Evolutionary conservation across 2,888 invertebrate genomes (phyloP), one percentile per base, ranked within the genome.

Genomic region (Pocota personata): DNA sequence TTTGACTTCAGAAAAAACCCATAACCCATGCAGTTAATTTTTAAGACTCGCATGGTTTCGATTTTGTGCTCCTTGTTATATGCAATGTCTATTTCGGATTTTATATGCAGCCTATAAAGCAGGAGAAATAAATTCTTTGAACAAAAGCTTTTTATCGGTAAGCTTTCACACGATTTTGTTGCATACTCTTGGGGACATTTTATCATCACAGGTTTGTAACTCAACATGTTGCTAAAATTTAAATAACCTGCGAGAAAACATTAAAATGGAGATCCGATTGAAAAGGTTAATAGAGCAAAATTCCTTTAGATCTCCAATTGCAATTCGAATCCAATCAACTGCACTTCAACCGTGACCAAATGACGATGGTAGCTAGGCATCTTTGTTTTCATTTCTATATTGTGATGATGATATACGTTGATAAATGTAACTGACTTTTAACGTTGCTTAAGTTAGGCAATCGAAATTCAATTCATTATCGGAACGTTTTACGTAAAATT

Each of bases 221-320:
- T 10, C 64, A 64, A 43, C 50, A 24, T 43, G 37, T 64, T 64
- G 57, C 66, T 5, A 32, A 32, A 8, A 3, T 10, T 12, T 8
- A 19, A 37, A 24, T 30, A 3, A 21, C 43, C 32, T 35, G n/a
- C n/a, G 10, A 55, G 21, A 32, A 24, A 21, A 14, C 30, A 30
- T 19, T 43, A 3, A 1, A 16, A 16, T 57, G 14, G 0, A 19
- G n/a, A 58, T 50, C 35, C 50, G 57, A 27, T 73, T 64, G 57
- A 58, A 77, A 84, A 84, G 83, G 83, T 84, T 79, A 84, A 64
- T 79, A 75, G 69, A 84, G 75, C 73, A 48, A 69, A 84, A 75
- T 69, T 55, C 69, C 48, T 79, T 69, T 19, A 16, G 52, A 82
- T 72, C 48, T 62, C 24, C 21, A 60, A 57, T 30, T 37, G 7